phyloP scores from a whole-genome alignment of 2,888 invertebrate genomes.

The Cosmia pyralina region DNA sequence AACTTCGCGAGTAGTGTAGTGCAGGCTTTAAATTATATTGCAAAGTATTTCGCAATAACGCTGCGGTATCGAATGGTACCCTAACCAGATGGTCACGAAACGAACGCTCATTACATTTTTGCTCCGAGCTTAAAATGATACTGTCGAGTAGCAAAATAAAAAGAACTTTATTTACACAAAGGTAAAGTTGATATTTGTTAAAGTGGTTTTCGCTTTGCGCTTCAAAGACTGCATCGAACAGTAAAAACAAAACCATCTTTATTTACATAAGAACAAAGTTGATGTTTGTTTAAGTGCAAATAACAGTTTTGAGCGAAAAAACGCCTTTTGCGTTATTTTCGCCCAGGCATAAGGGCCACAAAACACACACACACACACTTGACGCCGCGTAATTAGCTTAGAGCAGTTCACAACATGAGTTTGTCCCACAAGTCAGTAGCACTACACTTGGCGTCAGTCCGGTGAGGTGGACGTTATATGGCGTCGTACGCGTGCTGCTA shows the following conservation, averaged over 20 bases:
- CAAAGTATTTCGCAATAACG: slow-evolving; percentile 14
- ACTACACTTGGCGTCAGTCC: slow-evolving; percentile 34
- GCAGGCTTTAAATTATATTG: slow-evolving; percentile 1
- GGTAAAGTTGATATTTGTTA: slow-evolving; percentile 8
- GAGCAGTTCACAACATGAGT: slow-evolving; percentile 40
- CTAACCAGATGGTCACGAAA: not conserved
- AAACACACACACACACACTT: slow-evolving; percentile 24
- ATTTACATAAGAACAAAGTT: slow-evolving; percentile 30
- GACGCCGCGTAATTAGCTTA: slow-evolving; percentile 9
- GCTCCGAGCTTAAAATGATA: not conserved
- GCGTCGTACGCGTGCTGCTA: slow-evolving; percentile 63
- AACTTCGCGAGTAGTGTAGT: too few relatives aligned
- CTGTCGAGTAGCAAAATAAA: slow-evolving; percentile 24
- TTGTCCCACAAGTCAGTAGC: slow-evolving; percentile 52
- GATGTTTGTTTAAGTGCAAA: slow-evolving; percentile 8
- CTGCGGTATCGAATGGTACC: slow-evolving; percentile 6
- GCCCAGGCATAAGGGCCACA: slow-evolving; percentile 18
- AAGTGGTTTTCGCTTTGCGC: slow-evolving; percentile 1
- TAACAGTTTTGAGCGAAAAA: slow-evolving; percentile 24
- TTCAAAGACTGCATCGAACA: slow-evolving; percentile 4
- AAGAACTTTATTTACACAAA: slow-evolving; percentile 24
- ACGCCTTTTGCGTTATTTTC: slow-evolving; percentile 1
- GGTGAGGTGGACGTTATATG: slow-evolving; percentile 38
- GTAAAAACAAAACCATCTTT: slow-evolving; percentile 6
- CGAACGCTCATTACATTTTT: slow-evolving; percentile 6